A percentile compares a stretch with the other conserved stretches of the same genome.
Conservation (phyloP, 2,888 invertebrate genomes). For the Trissolcus japonicus region DNA sequence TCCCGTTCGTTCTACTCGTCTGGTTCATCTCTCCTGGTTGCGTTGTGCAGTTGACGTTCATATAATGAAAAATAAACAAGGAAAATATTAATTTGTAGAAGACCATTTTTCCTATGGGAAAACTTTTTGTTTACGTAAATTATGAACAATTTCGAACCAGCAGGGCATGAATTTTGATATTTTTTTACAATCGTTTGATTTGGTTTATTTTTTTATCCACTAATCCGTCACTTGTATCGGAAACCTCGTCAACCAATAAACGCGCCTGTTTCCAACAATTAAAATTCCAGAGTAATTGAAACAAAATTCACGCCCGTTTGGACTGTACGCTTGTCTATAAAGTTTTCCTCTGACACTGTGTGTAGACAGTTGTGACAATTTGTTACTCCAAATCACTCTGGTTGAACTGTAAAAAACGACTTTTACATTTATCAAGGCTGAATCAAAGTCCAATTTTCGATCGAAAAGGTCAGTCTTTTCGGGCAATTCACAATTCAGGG, state of each 20-base stretch:
- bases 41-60: constrained; percentile 44
- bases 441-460: too few species aligned
- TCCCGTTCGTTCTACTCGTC: constrained; percentile 28
- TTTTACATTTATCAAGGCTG: background rate
- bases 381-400: constrained; percentile 25
- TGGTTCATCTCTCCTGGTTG: constrained; percentile 38
- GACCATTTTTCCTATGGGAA: too few species aligned
- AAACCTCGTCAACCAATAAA: constrained; percentile 35
- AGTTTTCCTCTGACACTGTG: constrained; percentile 42
- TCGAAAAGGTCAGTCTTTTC: too few species aligned
- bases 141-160: too few species aligned
- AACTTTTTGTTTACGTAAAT: too few species aligned
- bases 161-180: too few species aligned
- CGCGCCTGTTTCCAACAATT: constrained; percentile 50
- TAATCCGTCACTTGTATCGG: constrained; percentile 3
- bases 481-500: too few species aligned
- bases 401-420: too few species aligned
- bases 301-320: constrained; percentile 25
- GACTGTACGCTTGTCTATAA: constrained; percentile 14
- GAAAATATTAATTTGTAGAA: constrained; percentile 32
- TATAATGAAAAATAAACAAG: background rate
- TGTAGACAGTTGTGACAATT: constrained; percentile 39
- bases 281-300: constrained; percentile 54
- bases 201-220: too few species aligned
- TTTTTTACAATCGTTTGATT: too few species aligned